A percentile compares a stretch with the other conserved stretches of the same genome.
Evolutionary conservation across 2,888 invertebrate genomes (phyloP).

Genomic region (Pandemis corylana): DNA sequence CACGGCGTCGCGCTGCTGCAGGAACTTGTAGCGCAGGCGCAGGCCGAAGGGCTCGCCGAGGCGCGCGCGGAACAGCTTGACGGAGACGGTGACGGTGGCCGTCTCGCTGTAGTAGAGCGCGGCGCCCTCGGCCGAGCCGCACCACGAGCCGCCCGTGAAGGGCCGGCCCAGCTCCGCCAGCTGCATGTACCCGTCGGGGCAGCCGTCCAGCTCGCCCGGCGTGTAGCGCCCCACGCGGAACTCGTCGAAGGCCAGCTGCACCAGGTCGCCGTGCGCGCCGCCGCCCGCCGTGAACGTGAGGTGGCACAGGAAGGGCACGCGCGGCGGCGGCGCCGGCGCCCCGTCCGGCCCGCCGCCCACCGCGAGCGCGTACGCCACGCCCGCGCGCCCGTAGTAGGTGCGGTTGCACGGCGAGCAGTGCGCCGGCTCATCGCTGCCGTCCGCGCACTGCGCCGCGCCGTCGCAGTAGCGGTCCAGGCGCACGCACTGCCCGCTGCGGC

Average conservation of each 20-base stretch:
- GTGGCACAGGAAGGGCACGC: conserved; percentile 94
- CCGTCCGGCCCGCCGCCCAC: conserved; percentile 89
- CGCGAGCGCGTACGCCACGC: conserved; percentile 91
- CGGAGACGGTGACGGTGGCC: conserved; percentile 93
- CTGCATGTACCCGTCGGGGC: conserved; percentile 95
- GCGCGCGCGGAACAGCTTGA: conserved; percentile 90
- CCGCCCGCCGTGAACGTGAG: conserved; percentile 97
- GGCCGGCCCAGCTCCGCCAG: conserved; percentile 93
- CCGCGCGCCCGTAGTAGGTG: conserved; percentile 95
- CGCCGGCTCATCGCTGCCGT: conserved; percentile 93
- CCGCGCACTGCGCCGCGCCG: conserved; percentile 93
- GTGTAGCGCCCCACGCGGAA: conserved; percentile 94
- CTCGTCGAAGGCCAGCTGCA: conserved; percentile 95
- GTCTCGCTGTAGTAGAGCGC: conserved; percentile 96
- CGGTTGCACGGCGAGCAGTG: conserved; percentile 94
- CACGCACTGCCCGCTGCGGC: conserved; percentile 89
- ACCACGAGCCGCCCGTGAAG: conserved; percentile 96
- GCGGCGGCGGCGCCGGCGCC: conserved; percentile 86
- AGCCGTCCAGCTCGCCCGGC: conserved; percentile 89
- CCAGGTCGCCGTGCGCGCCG: conserved; percentile 94
- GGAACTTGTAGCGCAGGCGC: conserved; percentile 91
- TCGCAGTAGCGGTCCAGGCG: conserved; percentile 95
- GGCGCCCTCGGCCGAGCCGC: conserved; percentile 91
- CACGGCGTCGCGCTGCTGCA: conserved; percentile 91
- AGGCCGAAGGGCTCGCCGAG: conserved; percentile 92